These are phyloP conservation scores for Brevimyrus niger DNA, from an alignment of 2,113 vertebrate species.

Conservation along the genomic window DNA sequence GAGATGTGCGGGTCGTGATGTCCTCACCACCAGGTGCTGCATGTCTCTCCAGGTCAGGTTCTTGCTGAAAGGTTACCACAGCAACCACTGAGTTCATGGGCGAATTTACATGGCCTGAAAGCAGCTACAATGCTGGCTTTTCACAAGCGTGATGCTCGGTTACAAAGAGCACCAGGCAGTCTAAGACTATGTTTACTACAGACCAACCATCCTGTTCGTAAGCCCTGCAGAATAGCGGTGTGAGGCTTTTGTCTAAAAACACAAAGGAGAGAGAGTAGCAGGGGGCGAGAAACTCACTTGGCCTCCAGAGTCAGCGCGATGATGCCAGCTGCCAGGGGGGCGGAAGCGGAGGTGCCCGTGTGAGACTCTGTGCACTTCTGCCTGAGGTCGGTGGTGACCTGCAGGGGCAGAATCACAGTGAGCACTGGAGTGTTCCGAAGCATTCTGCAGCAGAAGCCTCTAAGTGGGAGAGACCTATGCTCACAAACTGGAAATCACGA, in stretches of 20 bases:
- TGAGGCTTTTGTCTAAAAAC: background rate
- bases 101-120: background rate
- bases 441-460: background rate
- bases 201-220: background rate
- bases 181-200: background rate
- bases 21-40: conserved; percentile 93
- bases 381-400: conserved; percentile 92
- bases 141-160: background rate
- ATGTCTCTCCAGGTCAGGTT: conserved; percentile 97
- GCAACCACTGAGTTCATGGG: background rate
- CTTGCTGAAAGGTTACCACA: conserved; percentile 56
- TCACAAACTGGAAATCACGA: background rate
- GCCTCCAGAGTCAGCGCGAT: conserved; percentile 93
- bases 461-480: background rate
- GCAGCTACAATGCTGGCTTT: background rate
- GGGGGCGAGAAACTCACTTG: conserved; percentile 68
- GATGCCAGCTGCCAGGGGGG: conserved; percentile 89
- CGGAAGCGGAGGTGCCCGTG: conserved; percentile 90
- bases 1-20: conserved; percentile 77
- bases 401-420: conserved; percentile 17
- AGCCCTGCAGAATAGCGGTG: background rate
- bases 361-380: conserved; percentile 93
- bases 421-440: background rate
- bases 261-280: background rate
- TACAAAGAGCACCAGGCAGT: background rate